Evolutionary conservation across 2,797 vertebrate species (phyloP).

Genomic region (Gymnopithys bicolor): DNA sequence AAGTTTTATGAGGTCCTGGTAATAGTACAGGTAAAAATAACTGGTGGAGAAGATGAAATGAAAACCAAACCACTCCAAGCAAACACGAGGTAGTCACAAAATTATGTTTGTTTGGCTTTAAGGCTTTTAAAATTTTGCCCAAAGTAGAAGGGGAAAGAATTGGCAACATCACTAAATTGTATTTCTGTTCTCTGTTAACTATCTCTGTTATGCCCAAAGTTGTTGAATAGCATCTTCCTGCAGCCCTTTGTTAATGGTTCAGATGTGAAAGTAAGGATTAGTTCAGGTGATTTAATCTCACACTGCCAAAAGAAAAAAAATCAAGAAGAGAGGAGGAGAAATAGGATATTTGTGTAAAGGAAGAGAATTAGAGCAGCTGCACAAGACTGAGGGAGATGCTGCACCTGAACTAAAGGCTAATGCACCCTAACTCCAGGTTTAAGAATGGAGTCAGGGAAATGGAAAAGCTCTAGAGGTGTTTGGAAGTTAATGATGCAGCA

Average conservation of each 20-base stretch:
- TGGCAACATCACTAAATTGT: background rate
- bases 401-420: background rate
- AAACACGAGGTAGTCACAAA: background rate
- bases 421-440: background rate
- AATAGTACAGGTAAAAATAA: background rate
- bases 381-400: background rate
- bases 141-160: background rate
- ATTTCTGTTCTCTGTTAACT: background rate
- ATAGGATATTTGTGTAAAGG: background rate
- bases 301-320: background rate
- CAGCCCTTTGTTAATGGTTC: background rate
- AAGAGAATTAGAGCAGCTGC: background rate
- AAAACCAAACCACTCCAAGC: background rate
- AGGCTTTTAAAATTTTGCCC: background rate
- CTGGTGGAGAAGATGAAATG: background rate
- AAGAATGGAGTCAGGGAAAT: background rate
- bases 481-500: conserved; percentile 31
- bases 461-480: conserved; percentile 28
- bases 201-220: background rate
- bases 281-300: background rate
- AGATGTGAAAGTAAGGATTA: background rate
- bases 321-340: background rate
- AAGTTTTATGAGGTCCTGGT: background rate
- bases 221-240: background rate
- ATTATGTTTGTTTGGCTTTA: background rate